Percentiles rank a stretch among this genome's conserved stretches.
phyloP scores from a whole-genome alignment of 2,797 vertebrate genomes.

The Gymnoscopelus braueri region DNA sequence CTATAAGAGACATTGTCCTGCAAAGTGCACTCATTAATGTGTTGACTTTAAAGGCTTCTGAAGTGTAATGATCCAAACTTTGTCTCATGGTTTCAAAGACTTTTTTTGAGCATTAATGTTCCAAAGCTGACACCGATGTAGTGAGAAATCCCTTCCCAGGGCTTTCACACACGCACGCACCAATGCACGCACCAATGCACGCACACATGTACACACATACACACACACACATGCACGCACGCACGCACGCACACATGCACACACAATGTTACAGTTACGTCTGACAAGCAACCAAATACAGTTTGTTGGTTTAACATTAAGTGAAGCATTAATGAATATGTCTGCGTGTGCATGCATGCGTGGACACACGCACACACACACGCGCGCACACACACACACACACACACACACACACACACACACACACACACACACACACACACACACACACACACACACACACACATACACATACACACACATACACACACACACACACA shows the following conservation, averaged over 20 bases:
- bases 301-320: conserved; percentile 54
- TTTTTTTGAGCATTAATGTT: conserved; percentile 38
- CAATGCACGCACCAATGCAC: background rate
- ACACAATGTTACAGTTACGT: background rate
- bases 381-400: too few relatives aligned
- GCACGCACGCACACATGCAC: background rate
- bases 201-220: background rate
- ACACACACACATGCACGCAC: conserved; percentile 4
- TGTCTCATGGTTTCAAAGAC: conserved; percentile 29
- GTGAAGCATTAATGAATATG: conserved; percentile 58
- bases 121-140: conserved; percentile 7
- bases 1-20: too few relatives aligned
- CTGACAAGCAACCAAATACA: conserved; percentile 66
- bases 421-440: too few relatives aligned
- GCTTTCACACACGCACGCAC: conserved; percentile 22
- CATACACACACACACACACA: too few relatives aligned
- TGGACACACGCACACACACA: background rate
- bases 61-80: conserved; percentile 26
- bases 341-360: conserved; percentile 12
- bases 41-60: background rate
- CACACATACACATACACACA: too few relatives aligned
- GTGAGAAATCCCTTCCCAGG: conserved; percentile 7
- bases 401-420: too few relatives aligned
- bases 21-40: conserved; percentile 4
- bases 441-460: too few relatives aligned